Evolutionary conservation across 1,140 invertebrate genomes (phyloP).

Genomic region (Cryptotermes secundus): DNA sequence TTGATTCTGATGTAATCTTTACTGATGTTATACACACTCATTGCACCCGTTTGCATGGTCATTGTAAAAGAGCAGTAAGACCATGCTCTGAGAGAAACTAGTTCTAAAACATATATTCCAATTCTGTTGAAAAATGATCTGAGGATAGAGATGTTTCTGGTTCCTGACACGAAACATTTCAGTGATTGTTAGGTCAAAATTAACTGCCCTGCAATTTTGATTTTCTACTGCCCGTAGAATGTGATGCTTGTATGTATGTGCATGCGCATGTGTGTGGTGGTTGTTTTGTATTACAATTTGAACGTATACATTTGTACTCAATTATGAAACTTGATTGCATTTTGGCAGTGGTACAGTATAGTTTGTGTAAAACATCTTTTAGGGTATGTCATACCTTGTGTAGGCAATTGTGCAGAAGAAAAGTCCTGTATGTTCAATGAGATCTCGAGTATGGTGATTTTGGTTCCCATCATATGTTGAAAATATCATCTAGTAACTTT

Average conservation of each 20-base stretch:
- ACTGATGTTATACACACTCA: too few relatives aligned
- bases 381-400: too few relatives aligned
- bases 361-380: too few relatives aligned
- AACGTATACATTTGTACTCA: background rate
- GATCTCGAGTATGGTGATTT: too few relatives aligned
- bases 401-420: too few relatives aligned
- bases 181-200: background rate
- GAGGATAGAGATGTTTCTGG: background rate
- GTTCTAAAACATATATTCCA: background rate
- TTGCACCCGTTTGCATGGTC: background rate
- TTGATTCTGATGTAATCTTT: background rate
- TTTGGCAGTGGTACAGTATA: conserved; percentile 14
- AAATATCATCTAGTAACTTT: too few relatives aligned
- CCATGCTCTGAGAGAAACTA: background rate
- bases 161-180: background rate
- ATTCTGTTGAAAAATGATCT: background rate
- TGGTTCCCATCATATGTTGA: too few relatives aligned
- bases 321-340: conserved; percentile 1
- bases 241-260: background rate
- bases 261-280: background rate
- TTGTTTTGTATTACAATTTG: conserved; percentile 8
- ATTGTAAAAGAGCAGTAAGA: background rate
- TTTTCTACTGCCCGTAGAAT: background rate
- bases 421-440: too few relatives aligned
- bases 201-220: background rate